A percentile compares a stretch with the other conserved stretches of the same genome.
Conservation (phyloP, 64 coral and sea anemone species). For the Porites lutea region DNA sequence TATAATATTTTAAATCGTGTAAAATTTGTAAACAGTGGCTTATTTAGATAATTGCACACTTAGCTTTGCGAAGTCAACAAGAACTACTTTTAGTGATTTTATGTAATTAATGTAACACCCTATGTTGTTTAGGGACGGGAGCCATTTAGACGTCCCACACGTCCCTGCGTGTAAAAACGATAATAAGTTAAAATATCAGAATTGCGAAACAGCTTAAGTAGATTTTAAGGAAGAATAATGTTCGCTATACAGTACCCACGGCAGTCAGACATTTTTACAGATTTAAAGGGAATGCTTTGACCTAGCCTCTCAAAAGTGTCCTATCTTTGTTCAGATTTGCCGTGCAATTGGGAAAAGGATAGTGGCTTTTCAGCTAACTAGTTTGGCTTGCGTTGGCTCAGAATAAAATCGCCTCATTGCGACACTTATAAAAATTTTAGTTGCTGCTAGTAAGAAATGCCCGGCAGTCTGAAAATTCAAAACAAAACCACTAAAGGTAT, state of each 20-base stretch:
- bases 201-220: no score
- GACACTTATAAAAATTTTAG: neutral
- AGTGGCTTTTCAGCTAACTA: slow-evolving; percentile 1
- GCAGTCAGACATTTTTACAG: neutral
- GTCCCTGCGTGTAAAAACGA: no score
- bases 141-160: no score
- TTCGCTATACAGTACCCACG: neutral
- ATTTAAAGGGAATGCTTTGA: slow-evolving; percentile 8
- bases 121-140: no score
- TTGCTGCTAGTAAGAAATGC: neutral
- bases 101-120: no score
- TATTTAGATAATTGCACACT: no score
- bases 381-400: neutral
- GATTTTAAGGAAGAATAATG: no score
- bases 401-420: slow-evolving; percentile 11
- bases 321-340: slow-evolving; percentile 3
- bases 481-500: slow-evolving; percentile 13
- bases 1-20: no score
- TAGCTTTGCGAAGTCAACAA: no score
- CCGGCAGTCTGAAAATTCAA: slow-evolving; percentile 8
- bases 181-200: no score
- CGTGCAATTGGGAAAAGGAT: neutral
- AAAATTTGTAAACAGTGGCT: no score
- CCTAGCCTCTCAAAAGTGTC: neutral
- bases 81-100: no score